Conservation (phyloP, 2,797 vertebrate genomes). For the Otus scops region DNA sequence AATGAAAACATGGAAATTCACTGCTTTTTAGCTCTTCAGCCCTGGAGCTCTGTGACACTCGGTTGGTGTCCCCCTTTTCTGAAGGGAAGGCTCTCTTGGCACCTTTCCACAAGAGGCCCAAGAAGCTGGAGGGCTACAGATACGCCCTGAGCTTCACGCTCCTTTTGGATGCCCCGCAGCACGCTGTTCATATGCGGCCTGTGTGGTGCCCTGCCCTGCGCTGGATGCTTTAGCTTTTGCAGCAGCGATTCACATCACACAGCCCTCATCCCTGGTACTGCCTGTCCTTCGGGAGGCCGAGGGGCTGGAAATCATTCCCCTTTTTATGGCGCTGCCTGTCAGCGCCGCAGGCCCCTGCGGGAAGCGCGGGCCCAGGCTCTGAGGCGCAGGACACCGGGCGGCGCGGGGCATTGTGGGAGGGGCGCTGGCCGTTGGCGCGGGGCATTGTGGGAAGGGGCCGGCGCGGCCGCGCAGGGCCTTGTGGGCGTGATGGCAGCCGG, state of each 20-base stretch:
- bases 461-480: accelerated
- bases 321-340: too few relatives aligned
- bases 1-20: accelerated
- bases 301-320: accelerated
- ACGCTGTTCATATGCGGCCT: accelerated
- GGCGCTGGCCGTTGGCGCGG: accelerated
- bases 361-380: accelerated
- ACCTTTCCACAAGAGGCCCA: not conserved
- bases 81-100: not conserved
- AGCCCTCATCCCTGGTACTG: accelerated
- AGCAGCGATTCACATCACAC: accelerated
- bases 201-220: accelerated
- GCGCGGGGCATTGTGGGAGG: accelerated
- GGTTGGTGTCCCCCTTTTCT: too few relatives aligned
- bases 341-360: accelerated
- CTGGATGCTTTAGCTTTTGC: accelerated
- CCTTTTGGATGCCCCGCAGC: not conserved
- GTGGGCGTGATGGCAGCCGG: accelerated
- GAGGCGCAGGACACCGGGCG: too few relatives aligned
- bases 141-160: accelerated
- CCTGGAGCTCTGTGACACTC: not conserved
- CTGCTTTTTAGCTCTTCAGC: not conserved
- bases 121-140: accelerated
- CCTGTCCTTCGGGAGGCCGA: accelerated
- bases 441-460: accelerated